A percentile compares a stretch with the other conserved stretches of the same genome.
These are phyloP conservation scores for Heptranchias perlo DNA, from an alignment of 2,113 vertebrate genomes.

Conservation along the genomic window DNA sequence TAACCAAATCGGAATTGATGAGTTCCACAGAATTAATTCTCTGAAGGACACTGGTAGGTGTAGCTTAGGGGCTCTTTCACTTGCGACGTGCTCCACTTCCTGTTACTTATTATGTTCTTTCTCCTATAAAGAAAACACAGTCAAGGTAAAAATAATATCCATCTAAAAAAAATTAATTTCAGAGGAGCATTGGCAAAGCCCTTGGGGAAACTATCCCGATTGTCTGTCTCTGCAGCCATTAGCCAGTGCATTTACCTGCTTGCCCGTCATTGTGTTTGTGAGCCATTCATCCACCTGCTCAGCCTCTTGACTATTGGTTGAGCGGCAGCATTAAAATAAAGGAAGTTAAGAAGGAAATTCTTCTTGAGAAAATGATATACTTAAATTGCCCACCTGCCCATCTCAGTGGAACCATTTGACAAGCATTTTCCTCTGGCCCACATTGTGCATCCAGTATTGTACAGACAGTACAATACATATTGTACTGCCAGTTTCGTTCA, in stretches of 20 bases:
- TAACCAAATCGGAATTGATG: background rate
- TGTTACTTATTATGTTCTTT: background rate
- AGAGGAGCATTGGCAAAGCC: background rate
- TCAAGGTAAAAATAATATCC: background rate
- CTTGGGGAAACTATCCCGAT: background rate
- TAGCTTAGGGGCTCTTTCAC: background rate
- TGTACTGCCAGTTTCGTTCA: background rate
- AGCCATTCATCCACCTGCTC: background rate
- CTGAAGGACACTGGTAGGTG: background rate
- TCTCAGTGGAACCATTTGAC: background rate
- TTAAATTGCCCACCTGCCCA: too few species aligned
- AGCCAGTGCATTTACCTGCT: background rate
- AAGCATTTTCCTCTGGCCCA: background rate
- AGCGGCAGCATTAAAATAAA: background rate
- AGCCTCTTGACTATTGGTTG: background rate
- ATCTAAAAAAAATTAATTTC: background rate
- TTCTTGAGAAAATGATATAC: background rate
- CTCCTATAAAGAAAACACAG: background rate
- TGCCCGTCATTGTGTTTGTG: background rate
- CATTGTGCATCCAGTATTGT: too few species aligned
- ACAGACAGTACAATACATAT: too few species aligned
- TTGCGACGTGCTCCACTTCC: background rate
- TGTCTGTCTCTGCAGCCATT: background rate
- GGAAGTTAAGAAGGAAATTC: background rate
- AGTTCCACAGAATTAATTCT: background rate